phyloP scores from a whole-genome alignment of 2,113 vertebrate species.

The Hystrix brachyura region DNA sequence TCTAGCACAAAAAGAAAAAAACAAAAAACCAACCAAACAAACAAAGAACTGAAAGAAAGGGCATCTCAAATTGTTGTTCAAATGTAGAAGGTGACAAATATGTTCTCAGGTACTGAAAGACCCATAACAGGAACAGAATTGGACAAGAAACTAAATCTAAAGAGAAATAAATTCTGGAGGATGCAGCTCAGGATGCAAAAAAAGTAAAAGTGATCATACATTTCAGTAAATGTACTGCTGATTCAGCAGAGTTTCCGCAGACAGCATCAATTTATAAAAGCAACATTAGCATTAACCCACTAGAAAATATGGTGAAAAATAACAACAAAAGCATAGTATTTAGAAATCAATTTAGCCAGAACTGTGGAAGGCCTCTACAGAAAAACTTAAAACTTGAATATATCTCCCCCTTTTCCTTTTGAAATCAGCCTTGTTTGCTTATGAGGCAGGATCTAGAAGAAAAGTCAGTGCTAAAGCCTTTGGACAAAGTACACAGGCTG shows the following conservation, averaged over 20 bases:
- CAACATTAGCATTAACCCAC: neutral
- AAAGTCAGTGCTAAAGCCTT: conserved; percentile 23
- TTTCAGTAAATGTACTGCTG: neutral
- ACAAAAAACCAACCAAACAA: neutral
- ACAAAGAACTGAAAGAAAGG: neutral
- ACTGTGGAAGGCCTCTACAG: neutral
- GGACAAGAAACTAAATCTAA: neutral
- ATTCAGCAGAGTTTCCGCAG: neutral
- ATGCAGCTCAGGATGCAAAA: neutral
- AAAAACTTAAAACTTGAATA: neutral
- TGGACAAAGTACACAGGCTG: neutral
- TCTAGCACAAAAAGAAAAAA: neutral
- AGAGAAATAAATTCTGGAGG: neutral
- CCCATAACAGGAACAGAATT: neutral
- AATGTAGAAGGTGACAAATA: neutral
- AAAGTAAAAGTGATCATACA: neutral
- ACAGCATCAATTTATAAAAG: neutral
- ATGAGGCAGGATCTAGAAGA: neutral
- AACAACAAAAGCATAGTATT: neutral
- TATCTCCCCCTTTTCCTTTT: neutral
- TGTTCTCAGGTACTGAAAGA: neutral
- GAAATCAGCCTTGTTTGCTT: conserved; percentile 42
- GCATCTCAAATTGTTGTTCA: neutral
- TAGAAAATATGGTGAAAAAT: neutral
- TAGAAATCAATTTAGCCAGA: neutral